Base-by-base conservation (phyloP, 2,797 vertebrate species). In the Novumbra hubbsi region DNA sequence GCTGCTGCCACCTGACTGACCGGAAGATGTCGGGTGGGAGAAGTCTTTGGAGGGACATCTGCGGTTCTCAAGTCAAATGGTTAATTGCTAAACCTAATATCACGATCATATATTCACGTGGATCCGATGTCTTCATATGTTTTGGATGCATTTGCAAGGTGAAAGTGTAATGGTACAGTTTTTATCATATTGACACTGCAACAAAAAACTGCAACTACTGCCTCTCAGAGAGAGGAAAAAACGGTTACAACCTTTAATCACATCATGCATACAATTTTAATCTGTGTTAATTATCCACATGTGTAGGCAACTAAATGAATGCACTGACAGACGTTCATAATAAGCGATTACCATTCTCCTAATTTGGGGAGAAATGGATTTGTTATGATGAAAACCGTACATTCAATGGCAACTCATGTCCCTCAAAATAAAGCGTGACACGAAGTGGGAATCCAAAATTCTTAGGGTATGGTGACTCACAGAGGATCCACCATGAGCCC, bases 401-500 rank as follows among this genome's bases (percentile, higher is more conserved):
- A 28, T 76, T 71, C 70, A 60, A 0, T 68, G 68, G 79, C 78
- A 70, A 64, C 66, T 73, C 70, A 81, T 73, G 68, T 69, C 65
- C 75, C 30, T 62, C 65, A 63, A 68, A 52, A 57, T 41, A 19
- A 83, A 86, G 52, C 80, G 64, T 62, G 50, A 72, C 24, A 81
- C 73, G 83, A 84, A 83, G 78, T 71, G 71, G 84, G 82, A 75
- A 84, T 78, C 68, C 82, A 41, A 50, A 77, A 85, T 78, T 27
- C 48, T 16, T 68, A 48, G 32, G 80, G 75, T 75, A 71, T 57
- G 2, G 1, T 11, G 68, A 80, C 77, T 81, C 38, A 14, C 62
- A 62, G 75, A 74, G 12, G 73, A 83, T 72, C 76, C 78, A 64
- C 62, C 65, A 45, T 72, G 38, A 79, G 52, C 76, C 52, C 41